Base-by-base conservation (phyloP, 2,888 invertebrate genomes). In the Stratiomys singularior region DNA sequence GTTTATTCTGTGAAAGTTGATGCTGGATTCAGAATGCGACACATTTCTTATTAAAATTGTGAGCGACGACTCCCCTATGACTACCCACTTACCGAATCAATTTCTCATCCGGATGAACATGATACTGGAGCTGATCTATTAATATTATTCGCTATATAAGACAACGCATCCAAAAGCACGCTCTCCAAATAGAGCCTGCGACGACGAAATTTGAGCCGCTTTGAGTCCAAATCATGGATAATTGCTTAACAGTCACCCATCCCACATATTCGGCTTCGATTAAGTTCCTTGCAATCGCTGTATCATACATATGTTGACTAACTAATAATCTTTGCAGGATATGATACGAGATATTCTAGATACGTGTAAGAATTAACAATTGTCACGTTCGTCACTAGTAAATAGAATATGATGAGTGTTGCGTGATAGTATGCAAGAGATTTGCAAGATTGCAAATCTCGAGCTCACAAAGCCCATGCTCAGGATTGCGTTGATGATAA, bases 331-430 rank as follows among this genome's bases (percentile, higher is more conserved):
- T 66, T 66, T 28, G 37, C 28, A 18, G 25, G n/a, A 21, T 2
- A 11, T 9, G 37, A 66, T 37, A 37, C 15, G 1, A 3, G 66
- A 4, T 18, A 1, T 30, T 5, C 66, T n/a, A 21, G 3, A 66
- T 28, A 69, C 47, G 25, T 46, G 47, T 46, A 69, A 69, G 69
- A 69, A 69, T 69, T 69, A 69, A 21, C 47, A 25, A 47, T 69
- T 46, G 69, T 69, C 69, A 69, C 69, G 69, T 69, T 47, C 69
- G 25, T 69, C 15, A 5, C 21, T 30, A 25, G 47, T 30, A 69
- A 69, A 69, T 25, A 69, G 69, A 13, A 67, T 25, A 11, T 2
- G 4, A 30, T 37, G 37, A 18, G 18, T 66, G 30, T 18, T 37
- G 66, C 52, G 15, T 52, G 52, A 4, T 15, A 5, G 52, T 13